Base-by-base conservation (phyloP, 1,140 invertebrate species). In the Nebria ingens region DNA sequence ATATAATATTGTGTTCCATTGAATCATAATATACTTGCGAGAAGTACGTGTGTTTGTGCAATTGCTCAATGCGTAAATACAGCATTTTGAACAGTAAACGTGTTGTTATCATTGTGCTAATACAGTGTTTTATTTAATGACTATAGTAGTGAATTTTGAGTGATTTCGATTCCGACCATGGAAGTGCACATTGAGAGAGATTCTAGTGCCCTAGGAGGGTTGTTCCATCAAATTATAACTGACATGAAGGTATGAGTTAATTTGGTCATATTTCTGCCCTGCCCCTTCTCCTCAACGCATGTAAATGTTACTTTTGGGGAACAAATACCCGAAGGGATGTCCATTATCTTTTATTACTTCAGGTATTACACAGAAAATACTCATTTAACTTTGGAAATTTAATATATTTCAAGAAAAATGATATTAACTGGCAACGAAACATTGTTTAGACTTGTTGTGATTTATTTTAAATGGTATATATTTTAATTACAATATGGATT, bases 211-310 rank as follows among this genome's bases (percentile, higher is more conserved):
- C 74, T 91, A 56, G 89, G 87, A 63, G 84, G 84, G 58, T 77
- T 91, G 52, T 91, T 91, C 70, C 86, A 90, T 62, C 85, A 87
- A 69, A 89, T 92, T 58, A 82, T 92, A 59, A 83, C 79, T 65
- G 89, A 91, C 71, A 83, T 91, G 82, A 91, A 91, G 82, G 89
- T 90, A 76, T 77, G 68, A 54, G 20, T 54, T 34, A 34, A 34
- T 34, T 34, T 34, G 6, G 6, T 34, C n/a, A 34, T 34, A n/a
- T 34, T 34, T 34, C 25, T n/a, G n/a, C n/a, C n/a, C n/a, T n/a
- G n/a, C n/a, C n/a, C n/a, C n/a, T n/a, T n/a, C n/a, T n/a, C n/a
- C n/a, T n/a, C n/a, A n/a, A n/a, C n/a, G n/a, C n/a, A n/a, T n/a
- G n/a, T n/a, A n/a, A n/a, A n/a, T n/a, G n/a, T n/a, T n/a, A n/a